phyloP scores from a whole-genome alignment of 2,888 invertebrate genomes.

The Julus scanicus region DNA sequence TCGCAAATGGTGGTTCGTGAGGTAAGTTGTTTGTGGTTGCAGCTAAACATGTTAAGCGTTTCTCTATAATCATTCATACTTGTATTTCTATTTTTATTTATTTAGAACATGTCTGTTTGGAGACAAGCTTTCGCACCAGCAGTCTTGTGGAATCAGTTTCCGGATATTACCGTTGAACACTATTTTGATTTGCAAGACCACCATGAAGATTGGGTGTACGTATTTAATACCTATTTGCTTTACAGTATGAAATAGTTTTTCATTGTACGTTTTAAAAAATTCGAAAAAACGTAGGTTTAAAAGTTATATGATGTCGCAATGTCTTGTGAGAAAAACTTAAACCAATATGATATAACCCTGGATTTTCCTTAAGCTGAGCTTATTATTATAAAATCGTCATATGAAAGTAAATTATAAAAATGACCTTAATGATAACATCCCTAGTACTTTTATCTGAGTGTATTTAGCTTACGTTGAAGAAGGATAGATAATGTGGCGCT shows the following conservation, averaged over 20 bases:
- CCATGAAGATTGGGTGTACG: constrained; percentile 52
- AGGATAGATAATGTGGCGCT: not conserved
- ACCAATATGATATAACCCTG: not conserved
- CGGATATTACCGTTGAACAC: constrained; percentile 54
- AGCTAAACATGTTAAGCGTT: not conserved
- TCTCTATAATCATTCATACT: not conserved
- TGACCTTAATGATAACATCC: not conserved
- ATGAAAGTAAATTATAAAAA: not conserved
- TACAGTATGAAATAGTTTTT: not conserved
- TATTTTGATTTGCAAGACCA: constrained; percentile 53
- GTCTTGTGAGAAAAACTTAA: not conserved
- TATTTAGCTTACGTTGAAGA: not conserved
- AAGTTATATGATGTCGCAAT: not conserved
- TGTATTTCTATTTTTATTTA: not conserved
- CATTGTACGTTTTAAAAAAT: not conserved
- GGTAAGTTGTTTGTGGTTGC: not conserved
- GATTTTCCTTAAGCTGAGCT: not conserved
- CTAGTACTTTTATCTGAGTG: not conserved
- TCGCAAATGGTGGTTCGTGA: not conserved
- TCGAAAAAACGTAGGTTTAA: not conserved
- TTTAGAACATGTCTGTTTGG: constrained; percentile 54
- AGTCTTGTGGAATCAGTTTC: constrained; percentile 48
- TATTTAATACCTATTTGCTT: not conserved
- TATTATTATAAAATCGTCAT: not conserved
- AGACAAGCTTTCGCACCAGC: constrained; percentile 53